Base-by-base conservation (phyloP, 2,797 vertebrate genomes). In the Rallus crepitans region DNA sequence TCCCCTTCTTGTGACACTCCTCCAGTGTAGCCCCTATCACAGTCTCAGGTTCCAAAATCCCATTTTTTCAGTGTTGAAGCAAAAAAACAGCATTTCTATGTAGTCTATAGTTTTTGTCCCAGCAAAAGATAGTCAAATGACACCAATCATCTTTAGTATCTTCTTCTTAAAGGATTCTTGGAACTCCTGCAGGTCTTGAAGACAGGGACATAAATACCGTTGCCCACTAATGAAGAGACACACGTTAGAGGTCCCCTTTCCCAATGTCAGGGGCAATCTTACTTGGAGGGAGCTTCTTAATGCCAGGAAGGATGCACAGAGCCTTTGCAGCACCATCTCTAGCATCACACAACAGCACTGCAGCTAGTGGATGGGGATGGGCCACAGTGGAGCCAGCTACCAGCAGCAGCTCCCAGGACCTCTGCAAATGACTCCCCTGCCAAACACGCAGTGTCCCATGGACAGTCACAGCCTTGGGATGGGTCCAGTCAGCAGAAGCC, bases 371-470 rank as follows among this genome's bases (percentile, higher is more conserved):
- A 19, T 8, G 14, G 56, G 25, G 35, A 50, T 8, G 53, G 66
- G 72, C 59, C 19, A 13, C 1, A 1, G 39, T 6, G 18, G 40
- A 90, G n/a, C 55, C 66, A 55, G 50, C 14, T 63, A 12, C 35
- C 48, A 35, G 33, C 2, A 14, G 42, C 50, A 40, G 30, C 39
- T 81, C 35, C n/a, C 55, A 52, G 60, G 33, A 45, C 33, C 27
- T 48, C 68, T 48, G 50, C 30, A n/a, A 33, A n/a, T 3, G 28
- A 28, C 28, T 12, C 18, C 50, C 45, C 50, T 7, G 61, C 35
- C 37, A 42, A 68, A 42, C 55, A 16, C 0, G 0, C 30, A 42
- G 50, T 3, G 0, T 27, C 33, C 42, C 3, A 0, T 12, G 33
- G 42, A 13, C 3, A 4, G 50, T 7, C 12, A 2, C 31, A 53